A percentile compares a stretch with the other conserved stretches of the same genome.
These are phyloP conservation scores for Bombus confusus DNA, from an alignment of 1,140 invertebrate genomes.

Conservation along the genomic window DNA sequence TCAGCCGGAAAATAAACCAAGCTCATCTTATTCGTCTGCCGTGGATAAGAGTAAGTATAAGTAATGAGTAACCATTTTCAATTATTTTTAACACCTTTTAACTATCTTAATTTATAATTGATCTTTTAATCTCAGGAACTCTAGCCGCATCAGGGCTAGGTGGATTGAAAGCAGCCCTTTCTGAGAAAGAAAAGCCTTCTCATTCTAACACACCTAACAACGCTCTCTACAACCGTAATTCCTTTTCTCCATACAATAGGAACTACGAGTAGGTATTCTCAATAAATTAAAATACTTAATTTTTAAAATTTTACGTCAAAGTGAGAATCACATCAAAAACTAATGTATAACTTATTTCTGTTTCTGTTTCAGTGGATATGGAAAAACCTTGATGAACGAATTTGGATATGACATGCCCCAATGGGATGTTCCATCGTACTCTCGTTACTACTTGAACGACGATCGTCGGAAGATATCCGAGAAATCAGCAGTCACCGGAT, in stretches of 20 bases:
- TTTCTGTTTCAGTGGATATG: slow-evolving; percentile 63
- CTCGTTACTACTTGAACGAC: slow-evolving; percentile 65
- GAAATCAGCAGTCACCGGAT: slow-evolving; percentile 39
- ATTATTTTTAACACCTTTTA: neutral
- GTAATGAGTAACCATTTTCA: neutral
- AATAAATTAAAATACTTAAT: neutral
- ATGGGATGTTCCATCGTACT: slow-evolving; percentile 67
- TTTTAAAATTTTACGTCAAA: neutral
- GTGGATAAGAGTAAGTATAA: slow-evolving; percentile 74
- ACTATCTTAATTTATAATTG: neutral
- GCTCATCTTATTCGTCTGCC: slow-evolving; percentile 55
- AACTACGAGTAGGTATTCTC: slow-evolving; percentile 72
- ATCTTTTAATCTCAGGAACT: neutral
- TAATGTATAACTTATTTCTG: neutral
- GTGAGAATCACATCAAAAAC: too few species aligned
- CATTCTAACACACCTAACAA: slow-evolving; percentile 52
- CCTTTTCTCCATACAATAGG: slow-evolving; percentile 63
- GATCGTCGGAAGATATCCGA: slow-evolving; percentile 75
- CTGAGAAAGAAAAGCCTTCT: slow-evolving; percentile 57
- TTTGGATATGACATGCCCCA: slow-evolving; percentile 67
- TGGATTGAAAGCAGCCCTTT: slow-evolving; percentile 64
- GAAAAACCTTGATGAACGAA: slow-evolving; percentile 71
- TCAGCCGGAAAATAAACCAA: slow-evolving; percentile 60
- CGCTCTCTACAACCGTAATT: slow-evolving; percentile 62
- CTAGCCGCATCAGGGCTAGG: slow-evolving; percentile 67